These are phyloP conservation scores for Tetranychus truncatus DNA, from an alignment of 2,888 invertebrate genomes.

Conservation along the genomic window DNA sequence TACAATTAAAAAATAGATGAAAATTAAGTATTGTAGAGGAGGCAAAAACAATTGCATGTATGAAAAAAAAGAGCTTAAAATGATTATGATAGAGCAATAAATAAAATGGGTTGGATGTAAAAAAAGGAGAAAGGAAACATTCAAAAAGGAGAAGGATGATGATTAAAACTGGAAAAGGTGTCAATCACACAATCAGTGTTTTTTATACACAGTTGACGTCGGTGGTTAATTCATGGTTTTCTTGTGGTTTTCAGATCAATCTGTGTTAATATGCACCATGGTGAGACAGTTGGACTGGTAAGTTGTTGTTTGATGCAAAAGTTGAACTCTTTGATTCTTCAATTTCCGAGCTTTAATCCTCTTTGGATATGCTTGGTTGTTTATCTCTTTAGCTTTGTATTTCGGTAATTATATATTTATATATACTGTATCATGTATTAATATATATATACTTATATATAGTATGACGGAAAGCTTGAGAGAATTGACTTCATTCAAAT, in stretches of 20 bases:
- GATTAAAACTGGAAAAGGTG: not conserved
- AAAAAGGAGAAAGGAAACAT: not conserved
- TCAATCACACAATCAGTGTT: not conserved
- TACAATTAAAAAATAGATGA: not conserved
- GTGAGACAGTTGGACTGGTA: not conserved
- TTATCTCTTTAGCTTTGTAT: not conserved
- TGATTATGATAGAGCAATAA: not conserved
- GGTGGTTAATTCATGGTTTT: not conserved
- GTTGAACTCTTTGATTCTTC: not conserved
- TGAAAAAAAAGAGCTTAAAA: not conserved
- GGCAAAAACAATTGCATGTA: not conserved
- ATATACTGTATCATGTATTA: too few species aligned
- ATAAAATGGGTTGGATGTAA: not conserved
- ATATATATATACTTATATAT: not conserved
- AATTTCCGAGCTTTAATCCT: not conserved
- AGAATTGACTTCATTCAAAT: not conserved
- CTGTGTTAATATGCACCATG: conserved; percentile 1
- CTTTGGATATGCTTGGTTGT: not conserved
- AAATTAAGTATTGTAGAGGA: not conserved
- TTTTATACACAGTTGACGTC: not conserved
- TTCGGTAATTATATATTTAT: not conserved
- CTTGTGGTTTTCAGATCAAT: not conserved
- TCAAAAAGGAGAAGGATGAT: not conserved
- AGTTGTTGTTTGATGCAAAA: not conserved
- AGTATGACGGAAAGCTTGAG: not conserved